phyloP scores from a whole-genome alignment of 2,113 vertebrate species.

The Microtus pennsylvanicus region DNA sequence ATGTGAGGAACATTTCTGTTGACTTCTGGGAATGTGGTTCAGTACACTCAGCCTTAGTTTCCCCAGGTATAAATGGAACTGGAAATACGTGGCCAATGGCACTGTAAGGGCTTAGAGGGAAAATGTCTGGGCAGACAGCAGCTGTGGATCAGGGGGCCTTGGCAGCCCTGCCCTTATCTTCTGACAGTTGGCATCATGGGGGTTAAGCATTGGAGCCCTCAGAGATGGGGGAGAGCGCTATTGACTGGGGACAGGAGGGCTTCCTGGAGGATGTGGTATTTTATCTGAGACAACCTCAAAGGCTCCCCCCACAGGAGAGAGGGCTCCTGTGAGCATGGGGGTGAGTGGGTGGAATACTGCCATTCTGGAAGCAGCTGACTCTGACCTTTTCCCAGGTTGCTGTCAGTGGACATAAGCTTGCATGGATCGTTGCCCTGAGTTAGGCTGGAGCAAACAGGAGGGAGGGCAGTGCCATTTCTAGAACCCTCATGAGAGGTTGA shows the following conservation, averaged over 20 bases:
- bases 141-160: background rate
- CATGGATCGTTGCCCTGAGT: background rate
- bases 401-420: background rate
- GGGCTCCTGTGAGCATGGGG: background rate
- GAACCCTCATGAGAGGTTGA: background rate
- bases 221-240: background rate
- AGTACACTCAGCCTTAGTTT: background rate
- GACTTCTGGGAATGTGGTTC: background rate
- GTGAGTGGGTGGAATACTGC: background rate
- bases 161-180: background rate
- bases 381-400: background rate
- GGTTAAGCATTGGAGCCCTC: background rate
- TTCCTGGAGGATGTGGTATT: conserved; percentile 57
- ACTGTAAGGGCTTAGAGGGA: background rate
- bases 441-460: background rate
- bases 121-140: background rate
- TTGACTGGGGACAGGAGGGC: background rate
- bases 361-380: background rate
- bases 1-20: background rate
- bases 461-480: background rate
- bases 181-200: background rate
- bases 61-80: background rate
- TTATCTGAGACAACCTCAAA: background rate
- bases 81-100: background rate
- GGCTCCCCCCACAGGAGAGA: background rate